A percentile compares a stretch with the other conserved stretches of the same genome.
These are phyloP conservation scores for Melipona bicolor DNA, from an alignment of 2,888 invertebrate genomes.

Conservation along the genomic window DNA sequence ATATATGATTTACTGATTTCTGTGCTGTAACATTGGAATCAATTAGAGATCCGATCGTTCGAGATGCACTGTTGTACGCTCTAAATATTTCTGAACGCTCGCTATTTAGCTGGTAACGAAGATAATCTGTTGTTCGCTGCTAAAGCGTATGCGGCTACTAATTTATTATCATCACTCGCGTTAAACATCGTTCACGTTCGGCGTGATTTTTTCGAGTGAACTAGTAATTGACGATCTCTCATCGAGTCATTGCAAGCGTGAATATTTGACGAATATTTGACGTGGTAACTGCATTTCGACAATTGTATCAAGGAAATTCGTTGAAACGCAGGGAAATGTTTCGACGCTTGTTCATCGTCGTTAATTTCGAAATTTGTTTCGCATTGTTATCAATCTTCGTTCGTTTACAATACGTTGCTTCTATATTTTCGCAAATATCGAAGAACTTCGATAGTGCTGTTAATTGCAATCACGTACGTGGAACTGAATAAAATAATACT, in stretches of 20 bases:
- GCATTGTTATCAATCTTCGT: background rate
- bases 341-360: background rate
- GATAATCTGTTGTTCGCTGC: conserved; percentile 2
- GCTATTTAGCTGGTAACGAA: conserved; percentile 11
- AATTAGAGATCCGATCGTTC: background rate
- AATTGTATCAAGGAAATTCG: background rate
- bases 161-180: conserved; percentile 18
- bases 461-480: background rate
- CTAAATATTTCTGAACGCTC: conserved; percentile 20
- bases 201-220: background rate
- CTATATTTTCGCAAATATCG: background rate
- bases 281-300: background rate
- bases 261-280: conserved; percentile 1
- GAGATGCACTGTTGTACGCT: conserved; percentile 5
- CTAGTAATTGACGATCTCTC: background rate
- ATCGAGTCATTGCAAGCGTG: background rate
- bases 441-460: background rate
- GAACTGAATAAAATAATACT: background rate
- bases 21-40: conserved; percentile 2
- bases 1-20: background rate
- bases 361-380: background rate
- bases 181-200: conserved; percentile 1
- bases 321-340: background rate
- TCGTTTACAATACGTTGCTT: background rate
- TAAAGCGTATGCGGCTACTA: background rate